Conservation (phyloP, 37 sponge, comb jelly and placozoan species). For the Cladorhizidae sp. region DNA sequence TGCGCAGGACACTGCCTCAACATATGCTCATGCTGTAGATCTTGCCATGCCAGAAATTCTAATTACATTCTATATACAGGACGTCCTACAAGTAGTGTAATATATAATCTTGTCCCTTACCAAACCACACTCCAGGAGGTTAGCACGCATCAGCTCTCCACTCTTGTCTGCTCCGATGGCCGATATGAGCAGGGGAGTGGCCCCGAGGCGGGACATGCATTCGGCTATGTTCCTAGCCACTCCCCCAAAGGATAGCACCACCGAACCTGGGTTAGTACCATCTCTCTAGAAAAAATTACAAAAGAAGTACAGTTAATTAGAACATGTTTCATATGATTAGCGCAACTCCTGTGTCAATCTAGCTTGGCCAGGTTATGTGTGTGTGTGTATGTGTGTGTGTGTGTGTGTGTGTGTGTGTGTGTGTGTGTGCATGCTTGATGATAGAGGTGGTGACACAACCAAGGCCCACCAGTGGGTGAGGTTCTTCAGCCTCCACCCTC, state of each 20-base stretch:
- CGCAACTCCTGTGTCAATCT: no score
- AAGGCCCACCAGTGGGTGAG: no score
- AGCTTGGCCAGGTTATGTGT: not conserved
- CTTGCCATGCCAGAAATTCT: not conserved
- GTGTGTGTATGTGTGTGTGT: no score
- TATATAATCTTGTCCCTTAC: slow-evolving; percentile 17
- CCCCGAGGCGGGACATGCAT: slow-evolving; percentile 67
- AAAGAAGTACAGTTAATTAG: not conserved
- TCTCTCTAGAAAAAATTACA: slow-evolving; percentile 24
- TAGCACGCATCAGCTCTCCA: slow-evolving; percentile 45
- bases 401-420: no score
- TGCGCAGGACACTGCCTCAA: not conserved
- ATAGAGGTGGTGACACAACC: no score
- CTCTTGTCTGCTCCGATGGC: slow-evolving; percentile 76
- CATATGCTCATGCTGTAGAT: no score
- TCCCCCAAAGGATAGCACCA: slow-evolving; percentile 74
- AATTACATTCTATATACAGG: not conserved
- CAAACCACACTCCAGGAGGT: slow-evolving; percentile 49
- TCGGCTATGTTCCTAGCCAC: slow-evolving; percentile 83
- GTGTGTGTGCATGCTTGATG: not conserved
- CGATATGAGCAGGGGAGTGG: slow-evolving; percentile 74
- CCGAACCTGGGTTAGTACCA: slow-evolving; percentile 67
- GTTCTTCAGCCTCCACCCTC: no score
- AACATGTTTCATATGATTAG: no score
- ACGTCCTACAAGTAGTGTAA: not conserved